Base-by-base conservation (phyloP, 2,888 invertebrate genomes). In the Himalopsyche kuldschensis region DNA sequence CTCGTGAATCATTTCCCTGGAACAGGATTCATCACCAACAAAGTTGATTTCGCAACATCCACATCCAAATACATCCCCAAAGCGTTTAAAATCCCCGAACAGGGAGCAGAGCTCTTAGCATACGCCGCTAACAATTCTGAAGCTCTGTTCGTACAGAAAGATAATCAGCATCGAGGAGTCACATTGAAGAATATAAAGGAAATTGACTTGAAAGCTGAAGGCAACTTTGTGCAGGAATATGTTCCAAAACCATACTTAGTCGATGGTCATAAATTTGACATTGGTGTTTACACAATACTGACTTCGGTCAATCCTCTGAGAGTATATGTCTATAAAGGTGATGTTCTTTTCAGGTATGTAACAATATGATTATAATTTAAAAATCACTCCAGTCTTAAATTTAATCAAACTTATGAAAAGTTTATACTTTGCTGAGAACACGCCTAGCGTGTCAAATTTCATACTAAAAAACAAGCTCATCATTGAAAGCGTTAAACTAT, bases 221-320 rank as follows among this genome's bases (percentile, higher is more conserved):
- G 95, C 81, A 95, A 95, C 80, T 99, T 99, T 89, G 93, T 99
- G 3, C 99, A 99, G 89, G 96, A 98, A 89, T 99, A 95, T 89
- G 92, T 99, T 30, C 94, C 95, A 87, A 95, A 94, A 86, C 99
- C 99, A 4, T 94, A 96, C 87, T 91, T 99, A 24, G 95, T 99
- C 3, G 97, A 97, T 89, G 97, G 97, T 0, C 94, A 97, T 89
- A 98, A 98, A 91, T 99, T 99, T 90, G 99, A 99, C 90, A 96
- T 99, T 89, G 99, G 99, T 10, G 94, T 99, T 83, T 99, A 99
- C 89, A 96, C 97, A 0, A 95, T 96, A 0, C 91, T 99, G 27
- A 98, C 98, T 0, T 98, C 98, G 0, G 92, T 99, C 1, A 94
- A 97, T 90, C 99, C 99, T 0, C 90, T 99, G 30, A 92, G 98